These are phyloP conservation scores for Desmodus rotundus DNA, from an alignment of 2,113 vertebrate species.

Conservation along the genomic window DNA sequence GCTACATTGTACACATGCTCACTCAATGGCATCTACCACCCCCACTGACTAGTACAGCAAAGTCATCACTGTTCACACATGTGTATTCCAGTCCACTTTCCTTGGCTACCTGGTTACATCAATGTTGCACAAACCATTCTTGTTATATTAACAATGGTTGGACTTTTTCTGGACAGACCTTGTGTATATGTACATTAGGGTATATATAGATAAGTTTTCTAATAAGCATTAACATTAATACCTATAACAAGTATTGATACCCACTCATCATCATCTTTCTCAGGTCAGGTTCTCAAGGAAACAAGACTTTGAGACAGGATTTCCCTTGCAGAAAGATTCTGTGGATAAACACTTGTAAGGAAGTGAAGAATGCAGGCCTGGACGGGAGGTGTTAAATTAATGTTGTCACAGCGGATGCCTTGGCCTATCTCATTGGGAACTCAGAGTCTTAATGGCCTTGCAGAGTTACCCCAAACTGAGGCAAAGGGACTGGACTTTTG, in stretches of 20 bases:
- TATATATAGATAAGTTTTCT: background rate
- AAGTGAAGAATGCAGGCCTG: background rate
- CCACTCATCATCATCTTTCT: background rate
- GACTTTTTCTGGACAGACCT: no score
- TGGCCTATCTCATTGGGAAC: rapidly evolving
- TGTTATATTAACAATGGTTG: no score
- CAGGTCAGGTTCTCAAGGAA: background rate
- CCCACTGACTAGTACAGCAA: no score
- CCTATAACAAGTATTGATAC: background rate
- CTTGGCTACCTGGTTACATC: no score
- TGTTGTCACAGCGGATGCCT: background rate
- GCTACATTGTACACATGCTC: no score
- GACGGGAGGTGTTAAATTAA: background rate
- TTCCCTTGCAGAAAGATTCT: background rate
- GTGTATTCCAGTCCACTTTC: no score
- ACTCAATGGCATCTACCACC: no score
- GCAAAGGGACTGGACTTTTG: background rate
- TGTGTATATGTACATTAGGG: background rate
- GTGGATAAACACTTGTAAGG: background rate
- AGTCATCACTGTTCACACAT: no score
- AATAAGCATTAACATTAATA: background rate
- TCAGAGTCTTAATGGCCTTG: background rate
- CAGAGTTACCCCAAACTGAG: background rate
- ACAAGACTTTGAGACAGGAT: background rate
- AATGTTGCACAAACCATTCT: no score